Conservation (phyloP, 2,113 vertebrate species). For the Leucosticte australis region DNA sequence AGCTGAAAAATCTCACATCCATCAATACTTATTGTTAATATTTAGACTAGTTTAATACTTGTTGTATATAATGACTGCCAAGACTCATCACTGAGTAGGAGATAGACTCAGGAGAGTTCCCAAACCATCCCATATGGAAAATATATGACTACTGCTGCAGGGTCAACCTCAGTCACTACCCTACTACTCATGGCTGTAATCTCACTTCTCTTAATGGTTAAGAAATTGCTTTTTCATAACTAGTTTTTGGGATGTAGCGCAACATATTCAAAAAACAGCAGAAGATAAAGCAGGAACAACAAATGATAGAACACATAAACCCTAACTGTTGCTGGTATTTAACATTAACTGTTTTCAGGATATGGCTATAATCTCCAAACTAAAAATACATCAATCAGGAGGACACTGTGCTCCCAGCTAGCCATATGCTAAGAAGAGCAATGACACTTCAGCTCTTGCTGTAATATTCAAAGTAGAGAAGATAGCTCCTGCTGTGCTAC, state of each 20-base stretch:
- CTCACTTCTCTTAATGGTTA: neutral
- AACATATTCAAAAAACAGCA: neutral
- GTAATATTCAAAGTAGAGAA: neutral
- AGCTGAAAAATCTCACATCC: neutral
- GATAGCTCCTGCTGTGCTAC: neutral
- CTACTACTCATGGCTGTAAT: neutral
- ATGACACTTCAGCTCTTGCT: neutral
- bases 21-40: neutral
- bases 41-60: neutral
- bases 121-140: neutral
- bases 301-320: neutral
- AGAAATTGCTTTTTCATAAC: neutral
- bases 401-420: neutral
- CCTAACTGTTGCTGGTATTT: neutral
- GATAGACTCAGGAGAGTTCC: neutral
- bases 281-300: neutral
- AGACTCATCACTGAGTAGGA: neutral
- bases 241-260: neutral
- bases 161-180: neutral
- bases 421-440: fast-evolving
- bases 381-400: neutral
- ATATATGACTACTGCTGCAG: neutral
- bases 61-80: neutral
- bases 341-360: neutral
- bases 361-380: neutral